Evolutionary conservation across 64 coral and sea anemone genomes (phyloP), one percentile per base, ranked within the genome.

Genomic region (Pocillopora verrucosa): DNA sequence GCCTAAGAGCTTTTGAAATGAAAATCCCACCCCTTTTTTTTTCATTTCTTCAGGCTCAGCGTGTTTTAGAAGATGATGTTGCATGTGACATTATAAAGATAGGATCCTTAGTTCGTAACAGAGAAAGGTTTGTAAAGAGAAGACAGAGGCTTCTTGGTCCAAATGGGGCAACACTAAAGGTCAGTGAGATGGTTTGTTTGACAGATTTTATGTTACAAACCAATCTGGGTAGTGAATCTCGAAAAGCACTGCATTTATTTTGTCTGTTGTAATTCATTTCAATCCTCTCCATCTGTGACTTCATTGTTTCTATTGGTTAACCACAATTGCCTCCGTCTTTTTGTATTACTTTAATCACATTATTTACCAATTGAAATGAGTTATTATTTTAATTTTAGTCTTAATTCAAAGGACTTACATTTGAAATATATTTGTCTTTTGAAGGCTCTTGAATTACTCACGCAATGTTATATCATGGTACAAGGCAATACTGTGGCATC

Each of bases 41-140:
- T 59, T 0, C 59, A 70, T 34, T 37, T n/a, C 65, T 59, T 0
- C 59, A 99, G 97, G 93, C 97, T 36, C 73, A 92, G 20, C 87
- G 97, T 81, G 94, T 99, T 9, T 51, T 99, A 10, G 88, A 99
- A 88, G 97, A 99, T 95, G 91, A 90, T 15, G 76, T 95, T 1
- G 73, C 88, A 14, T 91, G 94, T 91, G 97, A 99, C 45, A 93
- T 99, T 45, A 93, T 99, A n/a, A 99, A 99, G 82, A 93, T 93
- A 26, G 94, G 84, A 61, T 95, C 97, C 0, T 79, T 99, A 17
- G 97, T 99, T 34, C 78, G 97, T 17, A 99, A 99, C 76, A 95
- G 89, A 77, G 97, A 99, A 65, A 95, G 94, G 93, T 99, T 99
- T 93, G 94, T 99, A 10, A 99, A 99, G 82, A 95, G 97, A 93